Conservation (phyloP, 2,888 invertebrate genomes). For the Rhodophaea formosa region DNA sequence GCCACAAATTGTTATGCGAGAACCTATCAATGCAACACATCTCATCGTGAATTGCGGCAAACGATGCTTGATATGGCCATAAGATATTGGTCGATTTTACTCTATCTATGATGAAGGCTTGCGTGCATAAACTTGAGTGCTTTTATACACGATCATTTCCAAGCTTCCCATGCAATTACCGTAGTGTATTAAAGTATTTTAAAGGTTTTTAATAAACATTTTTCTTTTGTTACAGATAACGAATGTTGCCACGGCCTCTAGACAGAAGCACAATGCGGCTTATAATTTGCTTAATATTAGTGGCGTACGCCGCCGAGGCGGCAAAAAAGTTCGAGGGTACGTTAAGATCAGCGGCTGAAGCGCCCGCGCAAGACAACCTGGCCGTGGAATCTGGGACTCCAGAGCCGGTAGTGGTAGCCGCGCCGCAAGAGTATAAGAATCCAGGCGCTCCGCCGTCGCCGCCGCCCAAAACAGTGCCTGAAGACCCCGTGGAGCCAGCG, state of each 20-base stretch:
- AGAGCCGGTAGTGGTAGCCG: constrained; percentile 69
- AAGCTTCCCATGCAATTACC: constrained; percentile 54
- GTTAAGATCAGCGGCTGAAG: constrained; percentile 71
- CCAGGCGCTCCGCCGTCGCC: constrained; percentile 61
- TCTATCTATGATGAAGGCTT: constrained; percentile 39
- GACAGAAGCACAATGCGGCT: constrained; percentile 68
- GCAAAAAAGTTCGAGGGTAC: constrained; percentile 76
- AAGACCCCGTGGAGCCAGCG: constrained; percentile 43
- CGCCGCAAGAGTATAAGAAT: constrained; percentile 69
- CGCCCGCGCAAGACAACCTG: constrained; percentile 74
- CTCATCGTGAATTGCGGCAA: constrained; percentile 34
- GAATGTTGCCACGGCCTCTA: constrained; percentile 70
- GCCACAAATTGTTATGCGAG: constrained; percentile 33
- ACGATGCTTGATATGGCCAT: constrained; percentile 40
- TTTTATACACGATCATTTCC: constrained; percentile 46
- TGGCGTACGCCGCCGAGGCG: constrained; percentile 68
- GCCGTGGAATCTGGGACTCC: constrained; percentile 71
- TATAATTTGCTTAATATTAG: constrained; percentile 68
- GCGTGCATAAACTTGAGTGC: constrained; percentile 49
- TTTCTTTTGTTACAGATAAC: constrained; percentile 75
- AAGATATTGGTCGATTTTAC: constrained; percentile 43
- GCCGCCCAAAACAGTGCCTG: constrained; percentile 38
- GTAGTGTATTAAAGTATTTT: constrained; percentile 47
- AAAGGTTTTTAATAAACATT: constrained; percentile 53
- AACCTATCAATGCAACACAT: constrained; percentile 38